Evolutionary conservation across 2,113 vertebrate genomes (phyloP).

Genomic region (Scomber scombrus): DNA sequence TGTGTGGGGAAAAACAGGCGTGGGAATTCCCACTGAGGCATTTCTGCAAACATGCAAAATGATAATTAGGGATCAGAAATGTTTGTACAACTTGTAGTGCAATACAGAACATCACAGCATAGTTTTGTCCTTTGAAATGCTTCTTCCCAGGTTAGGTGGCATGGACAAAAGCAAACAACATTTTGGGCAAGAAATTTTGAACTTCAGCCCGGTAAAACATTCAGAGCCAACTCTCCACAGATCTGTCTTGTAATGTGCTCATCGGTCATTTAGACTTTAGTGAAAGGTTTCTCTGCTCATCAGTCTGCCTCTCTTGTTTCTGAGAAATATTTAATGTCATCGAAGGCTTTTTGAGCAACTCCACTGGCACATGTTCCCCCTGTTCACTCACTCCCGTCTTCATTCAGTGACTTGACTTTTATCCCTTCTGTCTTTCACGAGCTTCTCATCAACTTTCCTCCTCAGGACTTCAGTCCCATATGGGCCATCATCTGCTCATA

Average conservation of each 20-base stretch:
- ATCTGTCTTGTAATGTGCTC: neutral
- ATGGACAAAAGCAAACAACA: neutral
- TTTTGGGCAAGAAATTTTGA: neutral
- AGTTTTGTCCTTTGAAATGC: neutral
- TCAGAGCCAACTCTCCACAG: neutral
- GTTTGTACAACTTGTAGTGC: constrained; percentile 5
- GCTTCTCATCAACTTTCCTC: constrained; percentile 77
- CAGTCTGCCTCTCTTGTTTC: neutral
- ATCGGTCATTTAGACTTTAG: neutral
- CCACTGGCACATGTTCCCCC: neutral
- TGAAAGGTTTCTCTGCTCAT: neutral
- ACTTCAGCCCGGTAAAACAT: constrained; percentile 1
- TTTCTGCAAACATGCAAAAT: neutral
- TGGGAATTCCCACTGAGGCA: neutral
- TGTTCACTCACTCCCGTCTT: neutral
- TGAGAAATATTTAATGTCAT: neutral
- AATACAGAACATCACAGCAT: neutral
- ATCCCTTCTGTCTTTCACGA: constrained; percentile 71
- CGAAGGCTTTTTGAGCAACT: neutral
- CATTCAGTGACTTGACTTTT: constrained; percentile 17
- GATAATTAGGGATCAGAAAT: neutral
- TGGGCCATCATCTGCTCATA: constrained; percentile 96
- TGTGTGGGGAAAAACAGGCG: neutral
- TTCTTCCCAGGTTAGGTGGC: neutral
- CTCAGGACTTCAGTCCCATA: constrained; percentile 95